These are phyloP conservation scores for Eilema caniola DNA, from an alignment of 2,888 invertebrate species.

Conservation along the genomic window DNA sequence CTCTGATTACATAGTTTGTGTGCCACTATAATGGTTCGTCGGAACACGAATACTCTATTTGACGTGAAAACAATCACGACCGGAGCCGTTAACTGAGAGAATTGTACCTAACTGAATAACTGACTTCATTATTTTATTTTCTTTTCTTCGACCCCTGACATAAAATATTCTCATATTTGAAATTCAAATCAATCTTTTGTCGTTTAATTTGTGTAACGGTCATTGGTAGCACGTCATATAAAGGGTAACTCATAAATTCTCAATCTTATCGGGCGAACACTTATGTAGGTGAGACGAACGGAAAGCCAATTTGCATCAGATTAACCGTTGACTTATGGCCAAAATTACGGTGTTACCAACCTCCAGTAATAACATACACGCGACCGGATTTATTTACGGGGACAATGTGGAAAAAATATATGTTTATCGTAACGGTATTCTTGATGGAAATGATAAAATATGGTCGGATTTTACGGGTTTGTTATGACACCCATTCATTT, in stretches of 20 bases:
- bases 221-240: slow-evolving; percentile 25
- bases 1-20: no score
- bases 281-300: slow-evolving; percentile 33
- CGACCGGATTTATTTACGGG: slow-evolving; percentile 61
- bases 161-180: neutral
- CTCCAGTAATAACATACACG: slow-evolving; percentile 49
- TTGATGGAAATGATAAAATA: slow-evolving; percentile 59
- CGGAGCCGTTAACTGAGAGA: no score
- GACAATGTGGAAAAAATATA: slow-evolving; percentile 50
- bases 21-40: no score
- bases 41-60: no score
- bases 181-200: slow-evolving; percentile 13
- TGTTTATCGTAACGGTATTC: slow-evolving; percentile 58
- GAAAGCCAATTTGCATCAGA: slow-evolving; percentile 73
- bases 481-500: slow-evolving; percentile 53
- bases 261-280: slow-evolving; percentile 44
- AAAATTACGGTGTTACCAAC: slow-evolving; percentile 63
- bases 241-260: slow-evolving; percentile 26
- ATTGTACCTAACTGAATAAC: no score
- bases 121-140: no score
- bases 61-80: no score
- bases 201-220: slow-evolving; percentile 16
- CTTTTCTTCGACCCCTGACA: no score
- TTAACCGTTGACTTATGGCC: slow-evolving; percentile 72
- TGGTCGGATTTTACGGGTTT: slow-evolving; percentile 40